These are phyloP conservation scores for Agapornis canus DNA, from an alignment of 2,797 vertebrate genomes.

Conservation along the genomic window DNA sequence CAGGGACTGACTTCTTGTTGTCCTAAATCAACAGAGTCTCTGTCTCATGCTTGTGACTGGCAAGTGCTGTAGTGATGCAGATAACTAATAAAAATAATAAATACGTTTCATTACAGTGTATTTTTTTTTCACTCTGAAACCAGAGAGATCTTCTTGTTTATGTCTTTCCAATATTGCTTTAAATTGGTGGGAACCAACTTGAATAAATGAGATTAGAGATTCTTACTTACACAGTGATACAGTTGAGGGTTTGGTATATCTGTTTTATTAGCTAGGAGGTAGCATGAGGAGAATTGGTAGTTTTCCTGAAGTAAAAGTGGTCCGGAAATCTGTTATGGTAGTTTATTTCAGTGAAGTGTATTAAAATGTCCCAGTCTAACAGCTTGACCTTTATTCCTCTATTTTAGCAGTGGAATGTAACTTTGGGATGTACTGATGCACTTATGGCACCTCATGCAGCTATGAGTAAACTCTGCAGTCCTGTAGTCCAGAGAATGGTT, in stretches of 20 bases:
- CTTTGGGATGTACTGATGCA: background rate
- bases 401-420: background rate
- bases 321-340: background rate
- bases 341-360: background rate
- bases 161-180: background rate
- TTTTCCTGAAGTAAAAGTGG: background rate
- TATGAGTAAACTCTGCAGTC: background rate
- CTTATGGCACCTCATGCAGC: background rate
- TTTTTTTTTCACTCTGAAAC: background rate
- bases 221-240: background rate
- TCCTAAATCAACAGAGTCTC: background rate
- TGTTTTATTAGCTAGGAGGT: background rate
- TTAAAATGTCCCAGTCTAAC: background rate
- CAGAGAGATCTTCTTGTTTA: background rate
- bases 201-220: background rate
- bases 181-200: background rate
- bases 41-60: background rate
- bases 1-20: background rate
- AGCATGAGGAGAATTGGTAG: background rate
- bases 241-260: fast-evolving
- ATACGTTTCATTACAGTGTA: background rate
- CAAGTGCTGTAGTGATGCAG: background rate
- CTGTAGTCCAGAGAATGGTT: background rate
- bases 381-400: background rate
- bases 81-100: background rate